Evolutionary conservation across 1,140 invertebrate species (phyloP), one percentile per base, ranked within the genome.

Genomic region (Wiebesia pumilae): DNA sequence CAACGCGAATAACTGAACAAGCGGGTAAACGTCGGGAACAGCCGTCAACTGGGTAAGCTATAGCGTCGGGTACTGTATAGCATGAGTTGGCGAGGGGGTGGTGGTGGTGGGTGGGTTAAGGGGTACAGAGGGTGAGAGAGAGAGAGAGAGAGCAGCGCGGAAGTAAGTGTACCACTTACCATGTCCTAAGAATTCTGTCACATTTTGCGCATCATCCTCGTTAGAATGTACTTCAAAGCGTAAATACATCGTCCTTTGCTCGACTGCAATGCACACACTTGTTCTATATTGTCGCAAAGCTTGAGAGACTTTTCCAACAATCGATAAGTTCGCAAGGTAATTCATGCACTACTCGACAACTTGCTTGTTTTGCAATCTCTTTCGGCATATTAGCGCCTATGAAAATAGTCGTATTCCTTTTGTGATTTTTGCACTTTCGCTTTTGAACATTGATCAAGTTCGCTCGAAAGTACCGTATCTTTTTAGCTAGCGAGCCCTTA

Each of bases 81-180:
- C 10, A 27, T 14, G 43, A 47, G 43, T n/a, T n/a, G n/a, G n/a
- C n/a, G n/a, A n/a, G n/a, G n/a, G n/a, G n/a, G n/a, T n/a, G n/a
- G n/a, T n/a, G 43, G 14, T 14, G 43, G 14, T 47, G 14, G 43
- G 14, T 6, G 14, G 43, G 14, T 6, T 7, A 14, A 47, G 43
- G 14, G 43, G 14, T 6, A 47, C 6, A 47, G 43, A 47, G 43
- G n/a, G 9, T 9, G 27, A 19, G 27, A 58, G 30, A 79, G 27
- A 40, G 24, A 67, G 58, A 38, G 58, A 30, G 27, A 80, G 33
- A 62, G 35, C 35, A 38, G 27, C 33, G 54, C 54, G 30, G 3
- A 10, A 62, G 14, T 51, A 80, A 80, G 47, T 77, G 38, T 54
- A 27, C 71, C 77, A 54, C 62, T 83, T 83, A 71, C 30, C 81